Evolutionary conservation across 2,113 vertebrate species (phyloP).

Genomic region (Zosterops lateralis): DNA sequence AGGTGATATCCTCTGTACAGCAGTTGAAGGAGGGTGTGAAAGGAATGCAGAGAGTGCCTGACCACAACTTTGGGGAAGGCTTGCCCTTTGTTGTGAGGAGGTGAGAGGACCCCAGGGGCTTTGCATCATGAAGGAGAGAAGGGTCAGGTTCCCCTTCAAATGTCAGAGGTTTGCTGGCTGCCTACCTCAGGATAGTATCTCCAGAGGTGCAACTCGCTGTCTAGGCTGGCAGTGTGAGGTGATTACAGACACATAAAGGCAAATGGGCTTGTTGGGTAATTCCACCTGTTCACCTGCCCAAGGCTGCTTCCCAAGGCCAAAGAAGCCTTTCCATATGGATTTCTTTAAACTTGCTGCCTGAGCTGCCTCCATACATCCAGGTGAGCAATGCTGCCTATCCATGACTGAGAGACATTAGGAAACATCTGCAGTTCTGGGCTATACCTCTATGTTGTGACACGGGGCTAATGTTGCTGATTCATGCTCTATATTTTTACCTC

Average conservation of each 20-base stretch:
- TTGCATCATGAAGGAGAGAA: background rate
- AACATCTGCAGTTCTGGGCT: background rate
- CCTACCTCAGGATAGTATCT: background rate
- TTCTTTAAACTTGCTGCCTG: background rate
- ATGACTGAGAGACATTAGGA: background rate
- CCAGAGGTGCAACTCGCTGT: rapidly evolving
- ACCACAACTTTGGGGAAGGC: background rate
- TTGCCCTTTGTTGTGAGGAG: background rate
- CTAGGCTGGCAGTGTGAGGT: background rate
- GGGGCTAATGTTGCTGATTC: background rate
- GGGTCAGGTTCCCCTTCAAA: background rate
- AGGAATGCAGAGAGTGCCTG: background rate
- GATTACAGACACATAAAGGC: background rate
- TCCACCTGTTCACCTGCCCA: background rate
- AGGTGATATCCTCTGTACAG: background rate
- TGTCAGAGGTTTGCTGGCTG: background rate
- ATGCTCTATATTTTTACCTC: background rate
- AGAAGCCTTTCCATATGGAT: background rate
- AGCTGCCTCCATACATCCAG: background rate
- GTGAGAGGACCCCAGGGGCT: background rate
- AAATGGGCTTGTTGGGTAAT: background rate
- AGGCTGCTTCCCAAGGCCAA: background rate
- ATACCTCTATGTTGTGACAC: rapidly evolving
- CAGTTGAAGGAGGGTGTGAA: background rate
- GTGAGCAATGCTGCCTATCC: background rate